phyloP scores from a whole-genome alignment of 2,797 vertebrate species.

The Masticophis lateralis region DNA sequence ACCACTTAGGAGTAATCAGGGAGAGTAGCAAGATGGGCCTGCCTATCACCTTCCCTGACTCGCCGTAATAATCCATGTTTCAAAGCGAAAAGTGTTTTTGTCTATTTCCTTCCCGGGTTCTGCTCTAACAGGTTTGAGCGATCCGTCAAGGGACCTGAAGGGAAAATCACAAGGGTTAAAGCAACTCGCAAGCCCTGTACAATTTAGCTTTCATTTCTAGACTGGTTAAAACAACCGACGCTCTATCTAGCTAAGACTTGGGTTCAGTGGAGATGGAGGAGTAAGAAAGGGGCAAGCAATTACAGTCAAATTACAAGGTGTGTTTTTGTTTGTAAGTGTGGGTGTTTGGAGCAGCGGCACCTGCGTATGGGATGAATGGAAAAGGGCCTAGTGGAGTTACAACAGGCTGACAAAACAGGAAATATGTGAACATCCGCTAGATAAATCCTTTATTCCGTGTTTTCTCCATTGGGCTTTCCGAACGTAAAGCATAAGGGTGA shows the following conservation, averaged over 20 bases:
- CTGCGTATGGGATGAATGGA: not conserved
- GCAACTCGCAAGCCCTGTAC: not conserved
- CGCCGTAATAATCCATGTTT: not conserved
- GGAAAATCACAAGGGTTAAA: conserved; percentile 18
- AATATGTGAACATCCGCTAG: not conserved
- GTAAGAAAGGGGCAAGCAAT: conserved; percentile 18
- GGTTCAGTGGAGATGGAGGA: conserved; percentile 24
- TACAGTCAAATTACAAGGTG: conserved; percentile 3
- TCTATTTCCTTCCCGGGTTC: not conserved
- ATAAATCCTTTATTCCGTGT: not conserved
- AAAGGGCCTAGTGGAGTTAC: not conserved
- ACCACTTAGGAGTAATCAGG: not conserved
- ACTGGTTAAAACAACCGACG: conserved; percentile 38
- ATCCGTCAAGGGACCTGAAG: conserved; percentile 39
- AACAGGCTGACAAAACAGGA: not conserved
- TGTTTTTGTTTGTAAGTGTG: not conserved
- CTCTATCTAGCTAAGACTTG: conserved; percentile 9
- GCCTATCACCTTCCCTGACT: not conserved
- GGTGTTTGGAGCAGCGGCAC: not conserved
- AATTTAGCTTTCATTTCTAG: conserved; percentile 46
- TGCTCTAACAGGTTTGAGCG: conserved; percentile 20
- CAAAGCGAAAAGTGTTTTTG: not conserved
- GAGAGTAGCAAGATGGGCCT: not conserved
- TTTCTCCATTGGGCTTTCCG: not conserved
- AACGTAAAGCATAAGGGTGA: not conserved